Evolutionary conservation across 2,888 invertebrate species (phyloP).

Genomic region (Junonia oenone): DNA sequence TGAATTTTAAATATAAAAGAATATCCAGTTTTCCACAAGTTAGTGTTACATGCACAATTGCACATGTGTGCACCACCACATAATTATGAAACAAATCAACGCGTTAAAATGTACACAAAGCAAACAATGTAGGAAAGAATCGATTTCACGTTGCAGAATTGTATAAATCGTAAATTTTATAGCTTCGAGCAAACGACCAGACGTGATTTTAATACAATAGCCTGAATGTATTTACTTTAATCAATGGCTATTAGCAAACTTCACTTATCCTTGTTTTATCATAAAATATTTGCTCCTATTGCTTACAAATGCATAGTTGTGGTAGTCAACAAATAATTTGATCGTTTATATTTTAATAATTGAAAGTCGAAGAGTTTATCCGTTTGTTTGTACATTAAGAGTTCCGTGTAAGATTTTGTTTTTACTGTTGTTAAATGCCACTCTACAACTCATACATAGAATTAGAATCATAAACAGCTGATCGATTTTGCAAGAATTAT

Average conservation of each 20-base stretch:
- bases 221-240: constrained; percentile 1
- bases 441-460: too few relatives aligned
- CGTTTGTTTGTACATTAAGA: too few relatives aligned
- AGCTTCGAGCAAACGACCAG: not conserved
- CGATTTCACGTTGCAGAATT: not conserved
- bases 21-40: too few relatives aligned
- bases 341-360: not conserved
- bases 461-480: too few relatives aligned
- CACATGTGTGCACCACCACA: too few relatives aligned
- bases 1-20: too few relatives aligned
- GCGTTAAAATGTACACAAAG: not conserved
- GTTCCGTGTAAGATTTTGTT: too few relatives aligned
- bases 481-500: too few relatives aligned
- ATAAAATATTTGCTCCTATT: constrained; percentile 13
- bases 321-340: not conserved
- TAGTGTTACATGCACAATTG: too few relatives aligned
- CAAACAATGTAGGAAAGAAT: not conserved
- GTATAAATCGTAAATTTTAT: not conserved
- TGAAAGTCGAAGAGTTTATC: too few relatives aligned
- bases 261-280: constrained; percentile 15
- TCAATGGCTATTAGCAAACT: constrained; percentile 6
- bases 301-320: not conserved
- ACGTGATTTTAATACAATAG: constrained; percentile 13
- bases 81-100: too few relatives aligned
- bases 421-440: too few relatives aligned